These are phyloP conservation scores for Chloebia gouldiae DNA, from an alignment of 2,113 vertebrate species.

Conservation along the genomic window DNA sequence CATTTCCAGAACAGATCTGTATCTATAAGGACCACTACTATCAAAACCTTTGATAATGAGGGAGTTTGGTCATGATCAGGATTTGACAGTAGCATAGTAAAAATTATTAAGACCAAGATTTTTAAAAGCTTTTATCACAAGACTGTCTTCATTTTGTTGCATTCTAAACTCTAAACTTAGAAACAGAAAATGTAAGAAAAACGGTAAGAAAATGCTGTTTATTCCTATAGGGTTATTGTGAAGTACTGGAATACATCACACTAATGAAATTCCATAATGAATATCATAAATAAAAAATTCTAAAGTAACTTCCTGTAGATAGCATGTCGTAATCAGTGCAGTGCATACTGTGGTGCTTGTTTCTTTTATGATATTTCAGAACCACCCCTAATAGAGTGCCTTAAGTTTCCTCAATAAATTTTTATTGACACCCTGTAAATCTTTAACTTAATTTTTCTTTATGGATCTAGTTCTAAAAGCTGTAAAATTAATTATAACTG, in stretches of 20 bases:
- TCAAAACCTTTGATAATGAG: not conserved
- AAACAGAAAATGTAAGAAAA: not conserved
- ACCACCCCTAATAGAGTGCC: not conserved
- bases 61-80: not conserved
- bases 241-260: not conserved
- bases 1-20: not conserved
- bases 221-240: not conserved
- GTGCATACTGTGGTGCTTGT: not conserved
- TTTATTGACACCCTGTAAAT: not conserved
- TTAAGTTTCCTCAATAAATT: not conserved
- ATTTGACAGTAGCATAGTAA: not conserved
- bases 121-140: not conserved
- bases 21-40: not conserved
- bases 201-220: not conserved
- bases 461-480: not conserved
- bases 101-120: not conserved
- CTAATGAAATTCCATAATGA: not conserved
- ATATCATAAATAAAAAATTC: not conserved
- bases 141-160: not conserved
- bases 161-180: not conserved
- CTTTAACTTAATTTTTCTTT: not conserved
- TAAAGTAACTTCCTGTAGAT: not conserved
- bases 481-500: not conserved
- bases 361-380: not conserved
- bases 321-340: not conserved